Conservation (phyloP, 2,888 invertebrate species). For the Pollenia griseotomentosa region DNA sequence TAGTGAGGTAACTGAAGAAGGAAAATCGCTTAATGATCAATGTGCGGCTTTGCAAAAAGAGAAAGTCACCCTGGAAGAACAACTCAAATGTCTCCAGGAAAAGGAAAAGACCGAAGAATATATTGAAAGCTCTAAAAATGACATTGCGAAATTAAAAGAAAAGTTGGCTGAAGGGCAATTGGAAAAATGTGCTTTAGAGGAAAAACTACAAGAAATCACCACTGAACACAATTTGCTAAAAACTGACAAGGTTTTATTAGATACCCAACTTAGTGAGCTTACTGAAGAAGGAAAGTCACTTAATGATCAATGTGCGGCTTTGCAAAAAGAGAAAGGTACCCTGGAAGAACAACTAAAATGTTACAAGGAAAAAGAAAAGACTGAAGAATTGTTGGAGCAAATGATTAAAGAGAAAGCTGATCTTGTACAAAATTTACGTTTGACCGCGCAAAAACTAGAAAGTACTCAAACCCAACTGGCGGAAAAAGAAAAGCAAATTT, state of each 20-base stretch:
- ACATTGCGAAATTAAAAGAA: too few species aligned
- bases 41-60: slow-evolving; percentile 9
- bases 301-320: slow-evolving; percentile 11
- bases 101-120: slow-evolving; percentile 43
- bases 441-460: slow-evolving; percentile 50
- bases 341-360: slow-evolving; percentile 49
- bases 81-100: slow-evolving; percentile 54
- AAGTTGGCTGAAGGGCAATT: background rate
- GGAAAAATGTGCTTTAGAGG: slow-evolving; percentile 34
- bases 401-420: slow-evolving; percentile 49
- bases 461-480: slow-evolving; percentile 13
- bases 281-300: slow-evolving; percentile 53
- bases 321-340: slow-evolving; percentile 16
- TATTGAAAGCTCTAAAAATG: too few species aligned
- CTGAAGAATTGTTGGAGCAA: slow-evolving; percentile 44
- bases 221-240: slow-evolving; percentile 31
- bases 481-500: slow-evolving; percentile 11
- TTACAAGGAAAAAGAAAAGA: slow-evolving; percentile 54
- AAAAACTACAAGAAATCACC: slow-evolving; percentile 22
- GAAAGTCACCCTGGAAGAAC: slow-evolving; percentile 30
- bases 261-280: slow-evolving; percentile 41
- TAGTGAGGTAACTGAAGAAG: slow-evolving; percentile 49
- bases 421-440: slow-evolving; percentile 30
- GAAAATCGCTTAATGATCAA: slow-evolving; percentile 36
- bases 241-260: background rate